Conservation (phyloP, 2,888 invertebrate species). For the Polyommatus icarus region DNA sequence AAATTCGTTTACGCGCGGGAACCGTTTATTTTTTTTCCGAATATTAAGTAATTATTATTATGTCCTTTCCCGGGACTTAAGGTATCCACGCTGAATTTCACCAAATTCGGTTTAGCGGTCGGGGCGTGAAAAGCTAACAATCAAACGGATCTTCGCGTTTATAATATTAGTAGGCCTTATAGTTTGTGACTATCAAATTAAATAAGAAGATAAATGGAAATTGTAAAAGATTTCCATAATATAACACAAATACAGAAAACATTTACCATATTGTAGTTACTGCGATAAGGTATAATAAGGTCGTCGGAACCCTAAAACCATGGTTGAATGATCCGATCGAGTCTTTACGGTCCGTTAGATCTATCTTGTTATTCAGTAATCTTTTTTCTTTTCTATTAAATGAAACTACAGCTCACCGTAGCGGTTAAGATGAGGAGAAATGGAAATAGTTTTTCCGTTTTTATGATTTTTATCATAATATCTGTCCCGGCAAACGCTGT, state of each 20-base stretch:
- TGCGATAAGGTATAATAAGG: conserved; percentile 47
- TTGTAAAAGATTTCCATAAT: not conserved
- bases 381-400: conserved; percentile 55
- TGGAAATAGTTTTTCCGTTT: conserved; percentile 18
- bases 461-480: not conserved
- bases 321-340: conserved; percentile 54
- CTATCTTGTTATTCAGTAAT: conserved; percentile 56
- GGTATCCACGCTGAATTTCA: no score
- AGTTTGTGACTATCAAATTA: no score
- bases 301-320: conserved; percentile 52
- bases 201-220: not conserved
- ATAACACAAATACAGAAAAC: conserved; percentile 14
- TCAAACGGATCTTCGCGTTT: no score
- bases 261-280: conserved; percentile 35
- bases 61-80: no score
- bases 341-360: conserved; percentile 57
- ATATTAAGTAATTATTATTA: no score
- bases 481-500: no score
- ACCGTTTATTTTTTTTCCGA: no score
- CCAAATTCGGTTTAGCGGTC: no score
- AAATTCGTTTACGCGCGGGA: no score
- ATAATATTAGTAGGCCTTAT: no score
- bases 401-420: conserved; percentile 45
- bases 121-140: no score
- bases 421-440: conserved; percentile 13